Evolutionary conservation across 2,113 vertebrate genomes (phyloP).

Genomic region (Pollimyrus isidori): DNA sequence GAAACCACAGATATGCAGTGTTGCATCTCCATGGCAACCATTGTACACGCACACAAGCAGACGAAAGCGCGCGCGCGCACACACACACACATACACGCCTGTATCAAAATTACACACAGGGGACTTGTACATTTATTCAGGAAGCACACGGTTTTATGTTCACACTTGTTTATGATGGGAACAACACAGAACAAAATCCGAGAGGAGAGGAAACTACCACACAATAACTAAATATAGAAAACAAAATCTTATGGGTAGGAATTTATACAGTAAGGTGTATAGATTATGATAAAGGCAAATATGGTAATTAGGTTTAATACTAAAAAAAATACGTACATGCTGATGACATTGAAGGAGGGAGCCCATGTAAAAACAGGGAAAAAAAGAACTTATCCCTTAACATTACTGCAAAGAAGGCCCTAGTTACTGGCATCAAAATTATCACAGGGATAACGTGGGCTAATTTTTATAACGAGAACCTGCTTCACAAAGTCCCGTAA

Average conservation of each 20-base stretch:
- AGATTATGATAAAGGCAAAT: not conserved
- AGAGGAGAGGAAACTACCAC: not conserved
- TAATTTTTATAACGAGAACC: not conserved
- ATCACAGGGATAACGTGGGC: not conserved
- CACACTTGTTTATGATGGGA: not conserved
- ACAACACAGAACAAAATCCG: not conserved
- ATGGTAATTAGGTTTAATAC: not conserved
- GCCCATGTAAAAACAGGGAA: not conserved
- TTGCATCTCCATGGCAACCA: slow-evolving; percentile 23
- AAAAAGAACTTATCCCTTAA: not conserved
- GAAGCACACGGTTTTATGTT: not conserved
- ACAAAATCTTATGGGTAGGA: not conserved
- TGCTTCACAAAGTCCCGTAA: not conserved
- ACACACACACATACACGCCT: not conserved
- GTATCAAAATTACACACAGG: not conserved
- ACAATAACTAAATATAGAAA: not conserved
- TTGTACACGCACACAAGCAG: not conserved
- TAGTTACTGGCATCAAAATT: not conserved
- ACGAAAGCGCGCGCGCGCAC: not conserved
- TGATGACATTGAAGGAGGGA: not conserved
- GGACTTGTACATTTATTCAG: not conserved
- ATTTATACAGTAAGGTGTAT: not conserved
- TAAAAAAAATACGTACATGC: not conserved
- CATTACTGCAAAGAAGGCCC: not conserved
- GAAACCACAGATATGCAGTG: not conserved